Base-by-base conservation (phyloP, 2,888 invertebrate genomes). In the Drosophila peninsularis region DNA sequence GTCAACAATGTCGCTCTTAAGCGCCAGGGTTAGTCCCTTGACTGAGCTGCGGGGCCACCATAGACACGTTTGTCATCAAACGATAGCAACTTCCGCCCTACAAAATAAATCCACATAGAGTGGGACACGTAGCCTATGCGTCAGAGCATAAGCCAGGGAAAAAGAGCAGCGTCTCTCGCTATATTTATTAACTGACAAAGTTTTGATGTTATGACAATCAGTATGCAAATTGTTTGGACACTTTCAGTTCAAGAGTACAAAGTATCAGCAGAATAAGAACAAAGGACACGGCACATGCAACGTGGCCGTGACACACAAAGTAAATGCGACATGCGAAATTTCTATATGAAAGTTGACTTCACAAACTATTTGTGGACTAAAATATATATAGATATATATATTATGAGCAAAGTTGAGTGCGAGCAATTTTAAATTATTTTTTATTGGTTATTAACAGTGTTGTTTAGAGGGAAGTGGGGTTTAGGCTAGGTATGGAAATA, bases 1-100 rank as follows among this genome's bases (percentile, higher is more conserved):
- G 77, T 81, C 81, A 81, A 79, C 85, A 81, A 80, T 81, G 82
- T 74, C 80, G 82, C 67, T 60, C 65, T 81, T 60, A 71, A 80
- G 71, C 75, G 82, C 78, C 79, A 42, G 62, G 39, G 55, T 55
- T 55, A 36, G 24, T 5, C 64, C 64, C 36, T 47, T 27, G 21
- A 36, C 62, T 49, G 50, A 55, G 14, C 62, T 37, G 50, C 34
- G 39, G 49, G 57, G 21, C n/a, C 39, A 19, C 14, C 34, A 50
- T 47, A 36, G 65, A 34, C 56, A 61, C 56, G 45, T 67, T 62
- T 65, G 70, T 55, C 55, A 30, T 53, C 21, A 9, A 45, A 56
- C 64, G 68, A 71, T 53, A 61, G 39, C 21, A 45, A 50, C 82
- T 74, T 74, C 79, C 76, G 82, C 78, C 52, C 60, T 37, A 34